Percentiles rank a stretch among this genome's conserved stretches.
These are phyloP conservation scores for Molossus molossus DNA, from an alignment of 2,797 vertebrate species.

Conservation along the genomic window DNA sequence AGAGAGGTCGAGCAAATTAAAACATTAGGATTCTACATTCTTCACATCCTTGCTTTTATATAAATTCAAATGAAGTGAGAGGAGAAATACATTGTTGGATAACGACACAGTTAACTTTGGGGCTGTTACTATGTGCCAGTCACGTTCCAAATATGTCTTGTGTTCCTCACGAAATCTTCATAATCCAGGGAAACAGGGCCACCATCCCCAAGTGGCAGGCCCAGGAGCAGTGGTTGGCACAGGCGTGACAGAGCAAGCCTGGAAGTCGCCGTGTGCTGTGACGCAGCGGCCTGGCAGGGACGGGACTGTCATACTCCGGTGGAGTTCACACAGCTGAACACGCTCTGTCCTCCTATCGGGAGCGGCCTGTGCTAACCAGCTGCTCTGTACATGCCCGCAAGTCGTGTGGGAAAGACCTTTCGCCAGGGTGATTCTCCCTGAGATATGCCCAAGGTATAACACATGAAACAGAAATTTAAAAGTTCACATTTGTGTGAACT, in stretches of 20 bases:
- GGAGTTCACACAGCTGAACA: no score
- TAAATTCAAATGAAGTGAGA: slow-evolving; percentile 38
- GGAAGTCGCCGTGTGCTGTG: no score
- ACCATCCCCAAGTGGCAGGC: neutral
- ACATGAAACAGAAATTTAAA: neutral
- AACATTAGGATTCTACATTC: neutral
- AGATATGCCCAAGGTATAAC: neutral
- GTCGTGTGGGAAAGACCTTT: no score
- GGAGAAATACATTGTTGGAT: neutral
- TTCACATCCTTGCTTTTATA: slow-evolving; percentile 58
- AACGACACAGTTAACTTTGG: neutral
- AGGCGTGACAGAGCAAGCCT: neutral
- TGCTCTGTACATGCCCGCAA: neutral
- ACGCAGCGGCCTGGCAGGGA: neutral
- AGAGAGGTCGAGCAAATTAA: neutral
- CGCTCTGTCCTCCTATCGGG: neutral
- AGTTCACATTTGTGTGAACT: neutral
- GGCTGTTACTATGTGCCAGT: neutral
- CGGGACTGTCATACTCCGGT: rapidly evolving
- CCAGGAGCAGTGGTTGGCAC: neutral
- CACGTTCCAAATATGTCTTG: neutral
- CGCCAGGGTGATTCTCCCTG: neutral
- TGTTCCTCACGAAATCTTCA: neutral
- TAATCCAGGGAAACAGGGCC: neutral
- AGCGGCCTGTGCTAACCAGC: neutral